Evolutionary conservation across 1,140 invertebrate genomes (phyloP).

Genomic region (Penaeus japonicus): DNA sequence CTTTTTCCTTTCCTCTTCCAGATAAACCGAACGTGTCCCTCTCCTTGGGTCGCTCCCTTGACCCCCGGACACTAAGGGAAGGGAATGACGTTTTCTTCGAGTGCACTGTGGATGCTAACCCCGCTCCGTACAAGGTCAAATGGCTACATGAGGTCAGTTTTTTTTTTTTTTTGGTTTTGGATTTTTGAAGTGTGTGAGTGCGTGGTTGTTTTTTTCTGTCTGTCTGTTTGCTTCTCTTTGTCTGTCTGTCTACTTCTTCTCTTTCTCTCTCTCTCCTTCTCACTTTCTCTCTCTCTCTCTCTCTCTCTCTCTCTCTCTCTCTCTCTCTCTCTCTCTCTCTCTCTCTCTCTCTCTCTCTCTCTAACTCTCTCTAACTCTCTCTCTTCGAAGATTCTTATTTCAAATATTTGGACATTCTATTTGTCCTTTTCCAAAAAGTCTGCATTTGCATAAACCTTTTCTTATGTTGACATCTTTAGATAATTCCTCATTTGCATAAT

Average conservation of each 20-base stretch:
- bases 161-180: neutral
- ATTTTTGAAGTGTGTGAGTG: neutral
- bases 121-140: constrained; percentile 73
- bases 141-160: constrained; percentile 86
- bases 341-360: neutral
- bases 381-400: neutral
- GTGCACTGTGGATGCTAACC: constrained; percentile 86
- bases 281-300: neutral
- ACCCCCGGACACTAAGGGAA: constrained; percentile 71
- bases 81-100: constrained; percentile 90
- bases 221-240: neutral
- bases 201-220: neutral
- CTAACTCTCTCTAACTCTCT: neutral
- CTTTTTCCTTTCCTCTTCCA: neutral
- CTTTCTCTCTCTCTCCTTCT: neutral
- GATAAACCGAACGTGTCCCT: constrained; percentile 35
- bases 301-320: neutral
- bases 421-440: no score
- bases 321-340: neutral
- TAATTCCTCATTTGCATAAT: no score
- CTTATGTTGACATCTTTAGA: no score
- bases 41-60: neutral
- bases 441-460: no score
- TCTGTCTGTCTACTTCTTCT: neutral
- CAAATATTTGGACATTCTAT: no score